Percentiles rank a stretch among this genome's conserved stretches.
These are phyloP conservation scores for Fragum whitleyi DNA, from an alignment of 2,888 invertebrate genomes.

Conservation along the genomic window DNA sequence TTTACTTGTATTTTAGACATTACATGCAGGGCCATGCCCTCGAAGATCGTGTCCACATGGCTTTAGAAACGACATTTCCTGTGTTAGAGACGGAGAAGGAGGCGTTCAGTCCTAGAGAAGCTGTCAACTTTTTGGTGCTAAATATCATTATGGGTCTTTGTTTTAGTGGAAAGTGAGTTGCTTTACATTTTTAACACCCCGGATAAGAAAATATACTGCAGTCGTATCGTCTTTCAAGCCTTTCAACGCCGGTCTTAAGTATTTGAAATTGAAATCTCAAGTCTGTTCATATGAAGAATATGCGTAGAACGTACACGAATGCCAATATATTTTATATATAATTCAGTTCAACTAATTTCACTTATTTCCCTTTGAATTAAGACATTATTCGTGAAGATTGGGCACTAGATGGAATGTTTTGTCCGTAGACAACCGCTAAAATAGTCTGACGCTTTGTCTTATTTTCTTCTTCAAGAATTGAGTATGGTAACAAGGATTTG, in stretches of 20 bases:
- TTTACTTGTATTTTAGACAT: constrained; percentile 31
- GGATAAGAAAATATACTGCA: no score
- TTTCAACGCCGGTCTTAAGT: no score
- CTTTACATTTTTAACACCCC: not conserved
- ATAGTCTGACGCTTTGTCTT: no score
- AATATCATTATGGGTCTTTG: constrained; percentile 38
- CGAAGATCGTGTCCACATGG: constrained; percentile 36
- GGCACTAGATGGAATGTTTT: no score
- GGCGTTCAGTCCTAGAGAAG: constrained; percentile 33
- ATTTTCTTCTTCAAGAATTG: constrained; percentile 22
- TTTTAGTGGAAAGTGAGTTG: constrained; percentile 50
- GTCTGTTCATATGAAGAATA: no score
- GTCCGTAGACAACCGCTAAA: no score
- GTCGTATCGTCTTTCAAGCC: no score
- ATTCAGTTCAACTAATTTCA: no score
- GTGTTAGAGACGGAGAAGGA: constrained; percentile 35
- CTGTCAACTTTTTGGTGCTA: constrained; percentile 34
- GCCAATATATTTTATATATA: no score
- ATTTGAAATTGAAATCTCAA: not conserved
- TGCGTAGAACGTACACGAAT: no score
- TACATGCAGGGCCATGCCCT: constrained; percentile 49
- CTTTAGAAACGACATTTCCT: constrained; percentile 21
- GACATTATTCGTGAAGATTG: no score
- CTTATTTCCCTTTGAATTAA: no score
- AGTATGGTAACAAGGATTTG: constrained; percentile 42